Evolutionary conservation across 64 coral and sea anemone species (phyloP), one percentile per base, ranked within the genome.

Genomic region (Pocillopora verrucosa): DNA sequence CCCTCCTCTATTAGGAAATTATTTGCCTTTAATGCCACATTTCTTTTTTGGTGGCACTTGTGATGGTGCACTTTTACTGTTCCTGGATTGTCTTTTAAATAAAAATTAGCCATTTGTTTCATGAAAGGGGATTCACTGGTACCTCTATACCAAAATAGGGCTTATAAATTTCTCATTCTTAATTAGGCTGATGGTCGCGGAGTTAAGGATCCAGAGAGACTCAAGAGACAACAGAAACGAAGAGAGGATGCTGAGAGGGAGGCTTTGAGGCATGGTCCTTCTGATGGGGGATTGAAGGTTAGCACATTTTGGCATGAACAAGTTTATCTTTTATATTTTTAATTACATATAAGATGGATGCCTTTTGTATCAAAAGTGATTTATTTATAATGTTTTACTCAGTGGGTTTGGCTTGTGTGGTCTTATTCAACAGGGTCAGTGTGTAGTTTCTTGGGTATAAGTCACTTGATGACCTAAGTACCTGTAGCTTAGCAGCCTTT

Each of bases 201-300:
- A 56, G 78, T 96, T 16, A 96, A 93, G 59, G 91, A 96, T 67
- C 92, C 94, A 16, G 91, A 96, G 87, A 87, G 92, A 65, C 80
- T 96, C 17, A 96, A 96, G 73, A 56, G 88, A 59, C 88, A 96
- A 61, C 95, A 96, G 79, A 93, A 96, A 61, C 87, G 77, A 88
- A 93, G 36, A 78, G 91, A 96, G 75, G 89, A 96, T 57, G 88
- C 91, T 0, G 95, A 96, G 76, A 96, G 93, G 77, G 87, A 89
- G 25, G 91, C 95, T 5, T 17, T 74, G 51, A 62, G 84, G 63
- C 94, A 93, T 59, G 92, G 92, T 4, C 38, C 90, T n/a, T 82
- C 80, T 25, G 95, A 96, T 15, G 95, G 91, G 72, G 95, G 95
- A 65, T 65, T 96, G 2, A 93, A 83, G 92, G 95, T 96, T 11